A percentile compares a stretch with the other conserved stretches of the same genome.
These are phyloP conservation scores for Chrysolina americana DNA, from an alignment of 2,888 invertebrate species.

Conservation along the genomic window DNA sequence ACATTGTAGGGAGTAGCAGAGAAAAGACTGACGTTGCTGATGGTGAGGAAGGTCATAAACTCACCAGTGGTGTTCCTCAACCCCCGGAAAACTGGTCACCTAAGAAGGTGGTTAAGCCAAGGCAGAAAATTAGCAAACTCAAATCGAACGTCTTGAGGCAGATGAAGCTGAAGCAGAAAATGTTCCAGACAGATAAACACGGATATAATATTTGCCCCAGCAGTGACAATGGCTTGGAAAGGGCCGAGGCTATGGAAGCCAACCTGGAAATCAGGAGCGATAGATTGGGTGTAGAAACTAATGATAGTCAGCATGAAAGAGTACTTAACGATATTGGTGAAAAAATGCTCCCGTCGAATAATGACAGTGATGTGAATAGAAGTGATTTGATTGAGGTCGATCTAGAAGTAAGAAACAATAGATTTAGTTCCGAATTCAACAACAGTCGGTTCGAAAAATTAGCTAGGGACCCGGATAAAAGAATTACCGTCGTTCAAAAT, in stretches of 20 bases:
- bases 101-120: slow-evolving; percentile 7
- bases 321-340: slow-evolving; percentile 8
- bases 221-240: slow-evolving; percentile 31
- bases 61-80: not conserved
- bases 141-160: slow-evolving; percentile 40
- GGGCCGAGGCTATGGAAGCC: slow-evolving; percentile 22
- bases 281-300: not conserved
- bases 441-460: not conserved
- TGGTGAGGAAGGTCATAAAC: not conserved
- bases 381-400: slow-evolving; percentile 20
- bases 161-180: slow-evolving; percentile 41
- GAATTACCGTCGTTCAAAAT: slow-evolving; percentile 48
- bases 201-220: not conserved
- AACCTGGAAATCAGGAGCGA: slow-evolving; percentile 18
- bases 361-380: slow-evolving; percentile 35
- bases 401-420: slow-evolving; percentile 7
- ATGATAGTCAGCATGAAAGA: not conserved
- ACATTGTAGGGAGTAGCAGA: not conserved
- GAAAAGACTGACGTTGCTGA: not conserved
- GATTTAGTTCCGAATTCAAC: not conserved
- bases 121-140: slow-evolving; percentile 37
- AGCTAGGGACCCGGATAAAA: slow-evolving; percentile 29
- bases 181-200: slow-evolving; percentile 32
- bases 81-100: not conserved
- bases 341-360: slow-evolving; percentile 36